phyloP scores from a whole-genome alignment of 2,888 invertebrate species.

The Acleris holmiana region DNA sequence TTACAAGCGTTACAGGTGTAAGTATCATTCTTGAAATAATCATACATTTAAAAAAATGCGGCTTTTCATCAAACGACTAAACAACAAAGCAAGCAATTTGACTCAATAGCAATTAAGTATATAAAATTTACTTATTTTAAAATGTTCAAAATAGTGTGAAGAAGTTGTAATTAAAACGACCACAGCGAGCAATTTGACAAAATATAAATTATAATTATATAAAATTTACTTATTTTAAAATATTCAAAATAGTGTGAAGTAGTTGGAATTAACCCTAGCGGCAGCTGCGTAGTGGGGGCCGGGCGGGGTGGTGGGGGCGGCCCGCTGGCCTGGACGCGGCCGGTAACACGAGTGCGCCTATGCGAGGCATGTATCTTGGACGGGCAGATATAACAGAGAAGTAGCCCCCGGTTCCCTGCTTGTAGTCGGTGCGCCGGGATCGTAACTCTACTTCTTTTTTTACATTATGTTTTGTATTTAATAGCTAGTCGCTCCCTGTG shows the following conservation, averaged over 20 bases:
- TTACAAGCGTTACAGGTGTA: too few relatives aligned
- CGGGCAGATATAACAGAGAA: conserved; percentile 84
- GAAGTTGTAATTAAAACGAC: conserved; percentile 81
- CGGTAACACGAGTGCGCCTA: conserved; percentile 84
- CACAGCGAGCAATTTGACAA: too few relatives aligned
- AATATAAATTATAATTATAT: too few relatives aligned
- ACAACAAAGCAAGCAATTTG: too few relatives aligned
- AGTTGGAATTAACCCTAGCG: conserved; percentile 79
- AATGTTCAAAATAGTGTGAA: conserved; percentile 76
- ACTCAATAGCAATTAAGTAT: too few relatives aligned
- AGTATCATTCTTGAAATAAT: too few relatives aligned
- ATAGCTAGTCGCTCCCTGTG: too few relatives aligned
- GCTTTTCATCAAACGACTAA: too few relatives aligned
- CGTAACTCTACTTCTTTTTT: conserved; percentile 61
- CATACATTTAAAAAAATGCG: too few relatives aligned
- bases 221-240: conserved; percentile 58
- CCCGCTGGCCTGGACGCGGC: conserved; percentile 73
- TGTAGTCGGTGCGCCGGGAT: conserved; percentile 52
- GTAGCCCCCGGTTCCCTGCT: conserved; percentile 82
- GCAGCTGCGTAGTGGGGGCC: conserved; percentile 72
- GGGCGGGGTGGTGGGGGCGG: conserved; percentile 45
- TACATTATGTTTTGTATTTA: too few relatives aligned
- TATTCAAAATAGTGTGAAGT: conserved; percentile 75
- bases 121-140: conserved; percentile 53
- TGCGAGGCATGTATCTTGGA: conserved; percentile 85